Conservation (phyloP, 2,888 invertebrate species). For the Elaeidobius kamerunicus region DNA sequence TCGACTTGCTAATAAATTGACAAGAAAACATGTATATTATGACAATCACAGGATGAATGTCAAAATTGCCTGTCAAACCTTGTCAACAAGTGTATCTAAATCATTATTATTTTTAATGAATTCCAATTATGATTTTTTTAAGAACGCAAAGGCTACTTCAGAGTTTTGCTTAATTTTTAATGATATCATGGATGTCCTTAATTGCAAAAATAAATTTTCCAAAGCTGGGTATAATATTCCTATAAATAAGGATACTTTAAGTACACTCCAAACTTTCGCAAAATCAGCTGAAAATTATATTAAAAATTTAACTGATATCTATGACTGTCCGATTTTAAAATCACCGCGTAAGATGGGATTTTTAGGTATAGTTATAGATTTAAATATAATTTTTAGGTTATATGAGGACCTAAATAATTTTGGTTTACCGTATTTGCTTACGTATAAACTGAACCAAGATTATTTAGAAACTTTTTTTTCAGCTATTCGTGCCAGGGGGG, state of each 20-base stretch:
- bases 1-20: not conserved
- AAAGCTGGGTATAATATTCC: not conserved
- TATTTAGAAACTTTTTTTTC: slow-evolving; percentile 3
- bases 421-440: not conserved
- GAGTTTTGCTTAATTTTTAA: not conserved
- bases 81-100: not conserved
- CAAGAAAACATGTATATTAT: not conserved
- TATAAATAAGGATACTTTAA: not conserved
- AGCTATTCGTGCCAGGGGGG: slow-evolving; percentile 1
- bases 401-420: not conserved
- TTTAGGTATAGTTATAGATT: not conserved
- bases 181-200: not conserved
- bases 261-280: not conserved
- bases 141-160: not conserved
- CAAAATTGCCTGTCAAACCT: not conserved
- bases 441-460: not conserved
- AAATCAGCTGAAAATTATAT: not conserved
- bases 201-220: not conserved
- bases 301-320: not conserved
- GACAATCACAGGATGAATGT: not conserved
- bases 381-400: not conserved
- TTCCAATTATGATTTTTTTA: not conserved
- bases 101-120: not conserved
- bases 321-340: not conserved
- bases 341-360: slow-evolving; percentile 1